phyloP scores from a whole-genome alignment of 2,113 vertebrate species.

The Cichladusa arquata region DNA sequence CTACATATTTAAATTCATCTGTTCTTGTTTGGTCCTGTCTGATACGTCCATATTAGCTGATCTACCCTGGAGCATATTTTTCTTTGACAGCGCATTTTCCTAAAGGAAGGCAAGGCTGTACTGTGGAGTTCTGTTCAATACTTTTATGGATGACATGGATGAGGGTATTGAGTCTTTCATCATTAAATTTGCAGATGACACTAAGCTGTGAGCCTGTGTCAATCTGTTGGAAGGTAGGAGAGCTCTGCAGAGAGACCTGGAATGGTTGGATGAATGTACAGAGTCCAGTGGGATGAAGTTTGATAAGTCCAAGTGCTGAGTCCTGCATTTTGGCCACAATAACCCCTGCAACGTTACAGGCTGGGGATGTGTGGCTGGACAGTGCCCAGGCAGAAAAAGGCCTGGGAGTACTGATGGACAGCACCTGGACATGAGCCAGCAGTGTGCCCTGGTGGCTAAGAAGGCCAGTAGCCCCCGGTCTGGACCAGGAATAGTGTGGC shows the following conservation, averaged over 20 bases:
- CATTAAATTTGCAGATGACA: background rate
- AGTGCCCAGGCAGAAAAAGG: no score
- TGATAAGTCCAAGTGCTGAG: rapidly evolving
- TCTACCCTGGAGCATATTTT: background rate
- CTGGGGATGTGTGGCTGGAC: no score
- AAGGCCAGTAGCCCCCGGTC: background rate
- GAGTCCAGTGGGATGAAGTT: background rate
- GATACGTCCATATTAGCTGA: background rate
- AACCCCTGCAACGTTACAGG: background rate
- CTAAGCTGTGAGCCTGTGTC: rapidly evolving
- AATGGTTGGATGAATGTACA: background rate
- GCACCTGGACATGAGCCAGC: background rate
- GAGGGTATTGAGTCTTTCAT: background rate
- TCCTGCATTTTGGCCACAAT: background rate
- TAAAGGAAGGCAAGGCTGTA: background rate
- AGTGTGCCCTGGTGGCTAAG: background rate
- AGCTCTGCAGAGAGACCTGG: background rate
- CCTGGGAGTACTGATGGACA: background rate
- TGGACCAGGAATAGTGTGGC: background rate
- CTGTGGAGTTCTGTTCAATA: background rate
- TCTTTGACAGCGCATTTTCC: background rate
- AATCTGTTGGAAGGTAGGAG: background rate
- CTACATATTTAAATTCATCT: background rate
- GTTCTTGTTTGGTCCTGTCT: background rate
- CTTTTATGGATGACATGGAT: background rate